Percentiles rank a stretch among this genome's conserved stretches.
Evolutionary conservation across 2,888 invertebrate genomes (phyloP).

Genomic region (Philhelius pedissequus): DNA sequence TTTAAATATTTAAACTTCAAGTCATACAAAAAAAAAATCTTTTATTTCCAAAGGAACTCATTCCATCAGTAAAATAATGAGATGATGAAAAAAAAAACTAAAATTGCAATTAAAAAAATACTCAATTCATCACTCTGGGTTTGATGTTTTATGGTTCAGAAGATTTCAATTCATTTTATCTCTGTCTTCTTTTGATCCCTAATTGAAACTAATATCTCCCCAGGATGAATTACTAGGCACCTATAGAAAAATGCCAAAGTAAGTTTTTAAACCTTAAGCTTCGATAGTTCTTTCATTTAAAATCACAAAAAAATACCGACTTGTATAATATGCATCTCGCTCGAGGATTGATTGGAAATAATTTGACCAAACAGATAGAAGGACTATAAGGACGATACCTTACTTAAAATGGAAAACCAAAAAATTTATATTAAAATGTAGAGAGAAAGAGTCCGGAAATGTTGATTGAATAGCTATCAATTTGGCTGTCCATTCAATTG

Average conservation of each 20-base stretch:
- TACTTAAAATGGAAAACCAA: background rate
- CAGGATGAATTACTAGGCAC: slow-evolving; percentile 24
- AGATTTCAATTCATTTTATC: slow-evolving; percentile 6
- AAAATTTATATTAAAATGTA: background rate
- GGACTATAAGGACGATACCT: background rate
- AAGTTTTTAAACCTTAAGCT: slow-evolving; percentile 22
- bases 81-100: background rate
- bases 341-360: slow-evolving; percentile 41
- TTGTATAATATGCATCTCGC: background rate
- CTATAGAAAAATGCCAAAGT: background rate
- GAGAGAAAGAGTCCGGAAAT: background rate
- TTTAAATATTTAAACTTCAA: background rate
- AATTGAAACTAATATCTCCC: slow-evolving; percentile 26
- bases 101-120: slow-evolving; percentile 53
- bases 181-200: background rate
- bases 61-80: background rate
- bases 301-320: background rate
- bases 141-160: slow-evolving; percentile 17
- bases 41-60: background rate
- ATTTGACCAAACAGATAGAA: slow-evolving; percentile 33
- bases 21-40: background rate
- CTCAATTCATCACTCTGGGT: slow-evolving; percentile 38
- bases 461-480: slow-evolving; percentile 61
- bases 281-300: slow-evolving; percentile 10
- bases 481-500: slow-evolving; percentile 56